These are phyloP conservation scores for Brachionus manjavacas DNA, from an alignment of 1,140 invertebrate genomes.

Conservation along the genomic window DNA sequence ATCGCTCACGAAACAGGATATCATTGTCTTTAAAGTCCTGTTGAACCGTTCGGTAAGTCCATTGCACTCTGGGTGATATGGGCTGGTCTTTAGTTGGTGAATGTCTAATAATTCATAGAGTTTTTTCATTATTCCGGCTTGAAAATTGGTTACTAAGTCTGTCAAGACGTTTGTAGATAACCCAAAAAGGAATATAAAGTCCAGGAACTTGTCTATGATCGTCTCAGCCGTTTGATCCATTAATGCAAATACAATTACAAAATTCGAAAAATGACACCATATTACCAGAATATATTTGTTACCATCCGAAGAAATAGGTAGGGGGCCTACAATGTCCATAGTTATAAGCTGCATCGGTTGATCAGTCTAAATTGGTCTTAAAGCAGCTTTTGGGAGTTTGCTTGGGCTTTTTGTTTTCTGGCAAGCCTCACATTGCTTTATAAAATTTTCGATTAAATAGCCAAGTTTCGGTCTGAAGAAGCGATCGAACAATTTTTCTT, in stretches of 20 bases:
- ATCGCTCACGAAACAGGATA: background rate
- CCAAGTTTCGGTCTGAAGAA: constrained; percentile 10
- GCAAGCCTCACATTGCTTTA: constrained; percentile 25
- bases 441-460: background rate
- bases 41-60: constrained; percentile 28
- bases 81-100: constrained; percentile 10
- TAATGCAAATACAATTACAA: constrained; percentile 50
- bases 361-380: background rate
- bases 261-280: constrained; percentile 55
- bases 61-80: constrained; percentile 18
- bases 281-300: constrained; percentile 53
- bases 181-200: constrained; percentile 52
- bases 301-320: constrained; percentile 43
- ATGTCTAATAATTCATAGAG: constrained; percentile 44
- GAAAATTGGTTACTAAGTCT: constrained; percentile 50
- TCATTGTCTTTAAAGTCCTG: background rate
- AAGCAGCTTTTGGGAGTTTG: background rate
- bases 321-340: constrained; percentile 45
- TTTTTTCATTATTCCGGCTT: constrained; percentile 44
- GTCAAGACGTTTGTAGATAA: constrained; percentile 50
- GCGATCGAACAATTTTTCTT: background rate
- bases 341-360: constrained; percentile 11
- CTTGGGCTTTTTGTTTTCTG: constrained; percentile 17
- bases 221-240: constrained; percentile 53
- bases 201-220: constrained; percentile 49